Percentiles rank a stretch among this genome's conserved stretches.
phyloP scores from a whole-genome alignment of 2,797 vertebrate species.

The Typhlichthys eigenmanni region DNA sequence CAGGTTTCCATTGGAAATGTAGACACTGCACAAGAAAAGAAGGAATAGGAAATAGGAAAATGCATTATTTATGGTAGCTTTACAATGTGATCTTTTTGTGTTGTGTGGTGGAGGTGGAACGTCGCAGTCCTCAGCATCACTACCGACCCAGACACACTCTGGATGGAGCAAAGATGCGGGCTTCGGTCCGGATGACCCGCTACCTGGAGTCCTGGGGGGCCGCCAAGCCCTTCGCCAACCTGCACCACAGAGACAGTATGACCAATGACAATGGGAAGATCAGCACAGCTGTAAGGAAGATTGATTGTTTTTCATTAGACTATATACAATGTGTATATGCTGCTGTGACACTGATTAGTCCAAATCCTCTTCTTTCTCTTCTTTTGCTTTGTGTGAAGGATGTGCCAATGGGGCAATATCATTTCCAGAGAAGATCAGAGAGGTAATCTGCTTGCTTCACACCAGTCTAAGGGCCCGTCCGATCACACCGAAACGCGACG shows the following conservation, averaged over 20 bases:
- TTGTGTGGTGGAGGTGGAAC: conserved; percentile 78
- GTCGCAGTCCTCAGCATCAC: conserved; percentile 86
- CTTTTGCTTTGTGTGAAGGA: conserved; percentile 72
- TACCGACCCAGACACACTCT: conserved; percentile 83
- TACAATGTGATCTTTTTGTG: background rate
- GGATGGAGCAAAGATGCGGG: conserved; percentile 91
- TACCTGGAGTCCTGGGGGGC: conserved; percentile 96
- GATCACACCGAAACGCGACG: too few relatives aligned
- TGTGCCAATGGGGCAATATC: conserved; percentile 91
- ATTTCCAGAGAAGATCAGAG: conserved; percentile 90
- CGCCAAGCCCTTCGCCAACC: conserved; percentile 92
- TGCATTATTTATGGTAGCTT: too few relatives aligned
- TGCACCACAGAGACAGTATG: conserved; percentile 93
- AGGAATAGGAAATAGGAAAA: too few relatives aligned
- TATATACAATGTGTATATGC: background rate
- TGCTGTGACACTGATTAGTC: background rate
- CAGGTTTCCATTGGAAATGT: too few relatives aligned
- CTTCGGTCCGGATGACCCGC: conserved; percentile 93
- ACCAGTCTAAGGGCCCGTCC: background rate
- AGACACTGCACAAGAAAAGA: too few relatives aligned
- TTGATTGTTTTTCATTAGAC: background rate
- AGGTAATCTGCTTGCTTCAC: conserved; percentile 69
- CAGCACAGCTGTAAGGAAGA: conserved; percentile 84
- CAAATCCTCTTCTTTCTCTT: conserved; percentile 17
- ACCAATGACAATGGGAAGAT: conserved; percentile 95